phyloP scores from a whole-genome alignment of 2,113 vertebrate species.

The Pteropus alecto region DNA sequence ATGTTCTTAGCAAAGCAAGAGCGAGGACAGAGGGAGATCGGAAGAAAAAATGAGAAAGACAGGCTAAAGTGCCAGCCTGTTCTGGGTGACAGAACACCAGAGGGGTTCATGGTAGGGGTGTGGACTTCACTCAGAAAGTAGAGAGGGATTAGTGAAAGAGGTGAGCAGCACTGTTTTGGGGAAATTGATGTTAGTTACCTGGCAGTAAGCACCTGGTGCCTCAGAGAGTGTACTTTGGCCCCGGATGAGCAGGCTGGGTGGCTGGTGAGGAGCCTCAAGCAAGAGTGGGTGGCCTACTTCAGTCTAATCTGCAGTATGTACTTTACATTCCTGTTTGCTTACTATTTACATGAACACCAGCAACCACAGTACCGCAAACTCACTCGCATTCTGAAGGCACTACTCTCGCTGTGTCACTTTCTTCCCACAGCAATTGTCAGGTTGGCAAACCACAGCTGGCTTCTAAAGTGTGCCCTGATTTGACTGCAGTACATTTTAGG shows the following conservation, averaged over 20 bases:
- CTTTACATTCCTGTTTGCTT: constrained; percentile 20
- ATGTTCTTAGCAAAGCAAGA: background rate
- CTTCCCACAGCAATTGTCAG: constrained; percentile 37
- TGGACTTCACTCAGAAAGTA: background rate
- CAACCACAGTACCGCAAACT: constrained; percentile 56
- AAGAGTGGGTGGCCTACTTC: constrained; percentile 46
- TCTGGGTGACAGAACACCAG: too few relatives aligned
- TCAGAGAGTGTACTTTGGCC: background rate
- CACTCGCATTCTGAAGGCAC: background rate
- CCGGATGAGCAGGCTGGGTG: background rate
- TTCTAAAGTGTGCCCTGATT: background rate
- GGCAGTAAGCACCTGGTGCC: background rate
- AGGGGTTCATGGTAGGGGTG: fast-evolving
- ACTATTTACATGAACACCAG: background rate
- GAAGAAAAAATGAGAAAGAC: background rate
- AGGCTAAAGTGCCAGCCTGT: background rate
- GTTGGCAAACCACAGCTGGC: constrained; percentile 34
- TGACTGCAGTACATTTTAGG: background rate
- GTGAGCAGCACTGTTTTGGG: background rate
- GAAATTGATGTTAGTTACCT: background rate
- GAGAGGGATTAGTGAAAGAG: background rate
- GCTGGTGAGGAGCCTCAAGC: constrained; percentile 46
- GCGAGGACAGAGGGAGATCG: background rate
- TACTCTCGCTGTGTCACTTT: background rate
- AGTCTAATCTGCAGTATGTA: background rate